phyloP scores from a whole-genome alignment of 2,113 vertebrate species.

The Typhlomys cinereus region DNA sequence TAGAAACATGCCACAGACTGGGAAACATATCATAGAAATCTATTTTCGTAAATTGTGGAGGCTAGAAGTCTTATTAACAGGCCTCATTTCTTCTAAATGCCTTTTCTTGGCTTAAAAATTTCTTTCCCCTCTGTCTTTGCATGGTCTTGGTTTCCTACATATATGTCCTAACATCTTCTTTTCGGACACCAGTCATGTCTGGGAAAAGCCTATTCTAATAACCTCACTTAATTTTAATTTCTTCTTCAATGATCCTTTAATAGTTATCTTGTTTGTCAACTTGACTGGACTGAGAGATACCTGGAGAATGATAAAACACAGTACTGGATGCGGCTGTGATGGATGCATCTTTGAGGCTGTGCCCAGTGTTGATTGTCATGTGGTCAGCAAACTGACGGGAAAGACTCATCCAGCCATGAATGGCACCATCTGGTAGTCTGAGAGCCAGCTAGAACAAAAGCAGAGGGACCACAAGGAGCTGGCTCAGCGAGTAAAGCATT shows the following conservation, averaged over 20 bases:
- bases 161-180: neutral
- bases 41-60: neutral
- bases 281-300: neutral
- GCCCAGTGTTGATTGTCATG: neutral
- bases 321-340: neutral
- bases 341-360: neutral
- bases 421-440: too few relatives aligned
- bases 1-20: neutral
- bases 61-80: neutral
- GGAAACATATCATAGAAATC: neutral
- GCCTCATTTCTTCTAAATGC: neutral
- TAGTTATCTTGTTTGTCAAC: neutral
- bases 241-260: neutral
- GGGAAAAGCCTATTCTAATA: neutral
- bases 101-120: neutral
- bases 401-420: neutral
- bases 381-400: neutral
- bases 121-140: neutral
- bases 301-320: neutral
- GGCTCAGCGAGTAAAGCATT: too few relatives aligned
- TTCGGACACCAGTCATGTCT: neutral
- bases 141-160: neutral
- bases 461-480: too few relatives aligned
- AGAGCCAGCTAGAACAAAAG: neutral
- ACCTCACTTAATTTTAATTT: neutral